Conservation (phyloP, 2,888 invertebrate genomes). For the Cyclophora albipunctata region DNA sequence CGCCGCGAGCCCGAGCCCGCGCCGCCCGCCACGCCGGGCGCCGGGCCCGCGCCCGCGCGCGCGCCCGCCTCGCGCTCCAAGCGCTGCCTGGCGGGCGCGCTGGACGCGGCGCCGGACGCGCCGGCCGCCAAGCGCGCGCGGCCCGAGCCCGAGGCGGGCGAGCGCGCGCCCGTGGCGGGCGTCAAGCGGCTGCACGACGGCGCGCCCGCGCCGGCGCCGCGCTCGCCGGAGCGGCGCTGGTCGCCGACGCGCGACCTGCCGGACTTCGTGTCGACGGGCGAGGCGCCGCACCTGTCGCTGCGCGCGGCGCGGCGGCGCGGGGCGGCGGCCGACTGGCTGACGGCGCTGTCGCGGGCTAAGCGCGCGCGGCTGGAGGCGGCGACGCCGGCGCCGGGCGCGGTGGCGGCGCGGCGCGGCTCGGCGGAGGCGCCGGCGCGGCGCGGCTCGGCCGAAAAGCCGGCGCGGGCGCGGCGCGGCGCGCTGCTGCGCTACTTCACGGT, state of each 20-base stretch:
- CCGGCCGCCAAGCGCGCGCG: constrained; percentile 34
- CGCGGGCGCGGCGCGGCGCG: not conserved
- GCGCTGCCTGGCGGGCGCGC: constrained; percentile 55
- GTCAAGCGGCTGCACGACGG: constrained; percentile 4
- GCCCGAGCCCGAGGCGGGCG: constrained; percentile 18
- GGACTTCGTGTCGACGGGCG: constrained; percentile 84
- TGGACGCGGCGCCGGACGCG: constrained; percentile 45
- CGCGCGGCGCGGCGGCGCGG: constrained; percentile 78
- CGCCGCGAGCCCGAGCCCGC: constrained; percentile 21
- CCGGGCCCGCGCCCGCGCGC: constrained; percentile 19
- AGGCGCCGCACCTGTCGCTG: constrained; percentile 82
- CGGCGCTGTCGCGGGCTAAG: constrained; percentile 38
- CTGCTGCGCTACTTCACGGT: no score
- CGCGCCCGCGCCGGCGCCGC: constrained; percentile 11
- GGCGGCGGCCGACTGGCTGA: constrained; percentile 83
- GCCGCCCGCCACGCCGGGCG: constrained; percentile 19
- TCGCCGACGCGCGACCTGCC: constrained; percentile 83
- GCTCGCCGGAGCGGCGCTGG: constrained; percentile 23
- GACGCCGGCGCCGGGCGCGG: constrained; percentile 1
- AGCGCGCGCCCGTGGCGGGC: constrained; percentile 1
- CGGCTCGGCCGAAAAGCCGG: not conserved
- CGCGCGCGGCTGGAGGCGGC: constrained; percentile 15
- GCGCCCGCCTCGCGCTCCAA: constrained; percentile 39
- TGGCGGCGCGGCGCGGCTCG: no score
- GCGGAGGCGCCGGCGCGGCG: not conserved